Conservation (phyloP, 2,113 vertebrate genomes). For the Passer domesticus region DNA sequence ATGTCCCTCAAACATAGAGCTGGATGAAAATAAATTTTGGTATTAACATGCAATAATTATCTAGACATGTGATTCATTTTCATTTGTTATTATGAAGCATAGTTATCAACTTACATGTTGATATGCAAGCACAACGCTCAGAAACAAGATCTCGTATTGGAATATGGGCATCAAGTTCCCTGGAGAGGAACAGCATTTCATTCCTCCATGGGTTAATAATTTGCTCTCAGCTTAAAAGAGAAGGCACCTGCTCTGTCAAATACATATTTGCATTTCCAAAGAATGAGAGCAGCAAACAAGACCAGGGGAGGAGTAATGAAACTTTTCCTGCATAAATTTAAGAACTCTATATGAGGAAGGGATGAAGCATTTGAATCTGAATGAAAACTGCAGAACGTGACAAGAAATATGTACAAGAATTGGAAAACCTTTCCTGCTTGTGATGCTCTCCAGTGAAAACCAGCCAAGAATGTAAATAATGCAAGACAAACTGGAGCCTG, state of each 20-base stretch:
- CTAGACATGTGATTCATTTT: neutral
- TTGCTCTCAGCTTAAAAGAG: neutral
- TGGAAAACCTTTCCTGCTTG: constrained; percentile 14
- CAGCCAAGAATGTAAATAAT: neutral
- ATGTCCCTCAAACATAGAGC: neutral
- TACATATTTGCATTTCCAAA: constrained; percentile 58
- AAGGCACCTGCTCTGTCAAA: constrained; percentile 43
- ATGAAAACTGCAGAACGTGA: constrained; percentile 34
- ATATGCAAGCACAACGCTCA: neutral
- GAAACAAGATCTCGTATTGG: neutral
- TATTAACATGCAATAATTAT: neutral
- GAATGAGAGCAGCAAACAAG: constrained; percentile 41
- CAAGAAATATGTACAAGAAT: constrained; percentile 13
- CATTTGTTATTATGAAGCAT: neutral
- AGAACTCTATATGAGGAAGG: neutral
- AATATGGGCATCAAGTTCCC: neutral
- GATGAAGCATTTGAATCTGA: constrained; percentile 49
- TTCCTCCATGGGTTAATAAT: constrained; percentile 2
- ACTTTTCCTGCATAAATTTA: constrained; percentile 57
- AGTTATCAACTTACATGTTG: neutral
- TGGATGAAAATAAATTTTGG: neutral
- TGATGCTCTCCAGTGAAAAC: neutral
- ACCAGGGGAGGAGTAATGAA: constrained; percentile 22
- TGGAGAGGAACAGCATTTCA: neutral
- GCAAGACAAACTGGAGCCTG: neutral